Conservation (phyloP, 2,797 vertebrate genomes). For the Otus scops region DNA sequence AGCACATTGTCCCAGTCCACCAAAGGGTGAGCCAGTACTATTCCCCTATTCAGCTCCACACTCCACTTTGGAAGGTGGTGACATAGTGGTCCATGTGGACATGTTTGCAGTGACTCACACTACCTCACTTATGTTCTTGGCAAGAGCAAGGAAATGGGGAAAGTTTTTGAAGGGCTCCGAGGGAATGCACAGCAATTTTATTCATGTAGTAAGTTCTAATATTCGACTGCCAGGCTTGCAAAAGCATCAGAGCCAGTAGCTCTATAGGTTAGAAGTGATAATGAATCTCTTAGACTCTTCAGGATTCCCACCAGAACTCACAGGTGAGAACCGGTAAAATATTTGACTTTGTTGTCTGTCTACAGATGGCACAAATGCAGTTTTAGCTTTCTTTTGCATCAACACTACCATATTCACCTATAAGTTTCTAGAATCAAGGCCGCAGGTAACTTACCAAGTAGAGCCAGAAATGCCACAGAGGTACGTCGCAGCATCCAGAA, state of each 20-base stretch:
- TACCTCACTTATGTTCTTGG: neutral
- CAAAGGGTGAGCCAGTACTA: neutral
- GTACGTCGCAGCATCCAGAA: slow-evolving; percentile 80
- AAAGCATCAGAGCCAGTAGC: neutral
- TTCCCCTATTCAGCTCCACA: neutral
- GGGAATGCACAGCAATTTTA: neutral
- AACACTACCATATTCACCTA: neutral
- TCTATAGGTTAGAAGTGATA: neutral
- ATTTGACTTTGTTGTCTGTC: neutral
- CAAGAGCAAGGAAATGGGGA: neutral
- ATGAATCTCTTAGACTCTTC: neutral
- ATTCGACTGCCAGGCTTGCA: neutral
- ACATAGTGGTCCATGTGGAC: accelerated
- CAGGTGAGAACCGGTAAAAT: neutral
- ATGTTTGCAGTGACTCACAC: neutral
- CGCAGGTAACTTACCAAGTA: slow-evolving; percentile 78
- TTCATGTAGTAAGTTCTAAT: accelerated
- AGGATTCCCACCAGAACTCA: neutral
- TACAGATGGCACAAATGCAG: neutral
- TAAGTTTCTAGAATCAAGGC: neutral
- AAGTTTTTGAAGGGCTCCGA: neutral
- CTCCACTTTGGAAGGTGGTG: neutral
- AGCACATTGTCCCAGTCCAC: neutral
- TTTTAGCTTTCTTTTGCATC: neutral
- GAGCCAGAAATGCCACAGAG: slow-evolving; percentile 85